phyloP scores from a whole-genome alignment of 2,888 invertebrate species.

The Molanna angustata region DNA sequence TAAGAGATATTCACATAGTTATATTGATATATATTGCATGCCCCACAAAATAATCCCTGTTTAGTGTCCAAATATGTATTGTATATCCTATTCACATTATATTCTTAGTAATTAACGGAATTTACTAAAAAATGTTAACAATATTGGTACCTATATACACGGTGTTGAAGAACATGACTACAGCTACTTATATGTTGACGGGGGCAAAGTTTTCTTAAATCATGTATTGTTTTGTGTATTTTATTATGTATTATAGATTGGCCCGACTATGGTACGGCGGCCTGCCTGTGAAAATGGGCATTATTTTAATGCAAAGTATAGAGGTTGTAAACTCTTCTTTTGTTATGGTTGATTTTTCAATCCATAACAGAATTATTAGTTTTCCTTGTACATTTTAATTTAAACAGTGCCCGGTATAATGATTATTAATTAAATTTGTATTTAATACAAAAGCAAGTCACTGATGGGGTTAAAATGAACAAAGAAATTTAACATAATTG shows the following conservation, averaged over 20 bases:
- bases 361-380: constrained; percentile 26
- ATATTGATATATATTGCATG: constrained; percentile 15
- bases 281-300: constrained; percentile 75
- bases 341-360: constrained; percentile 25
- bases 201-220: too few species aligned
- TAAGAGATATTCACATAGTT: constrained; percentile 19
- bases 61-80: constrained; percentile 21
- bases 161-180: too few species aligned
- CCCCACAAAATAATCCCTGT: constrained; percentile 17
- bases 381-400: constrained; percentile 33
- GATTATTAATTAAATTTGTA: neutral
- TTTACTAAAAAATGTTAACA: too few species aligned
- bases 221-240: too few species aligned
- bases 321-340: constrained; percentile 65
- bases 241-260: neutral
- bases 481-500: constrained; percentile 24
- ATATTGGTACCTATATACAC: too few species aligned
- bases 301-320: constrained; percentile 92
- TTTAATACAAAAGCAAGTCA: constrained; percentile 11
- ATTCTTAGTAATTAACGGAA: constrained; percentile 18
- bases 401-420: constrained; percentile 19
- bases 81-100: constrained; percentile 16
- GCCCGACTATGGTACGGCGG: neutral
- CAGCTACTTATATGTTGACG: too few species aligned
- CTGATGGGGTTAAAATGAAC: constrained; percentile 31